A percentile compares a stretch with the other conserved stretches of the same genome.
These are phyloP conservation scores for Odontamblyopus rebecca DNA, from an alignment of 2,797 vertebrate species.

Conservation along the genomic window DNA sequence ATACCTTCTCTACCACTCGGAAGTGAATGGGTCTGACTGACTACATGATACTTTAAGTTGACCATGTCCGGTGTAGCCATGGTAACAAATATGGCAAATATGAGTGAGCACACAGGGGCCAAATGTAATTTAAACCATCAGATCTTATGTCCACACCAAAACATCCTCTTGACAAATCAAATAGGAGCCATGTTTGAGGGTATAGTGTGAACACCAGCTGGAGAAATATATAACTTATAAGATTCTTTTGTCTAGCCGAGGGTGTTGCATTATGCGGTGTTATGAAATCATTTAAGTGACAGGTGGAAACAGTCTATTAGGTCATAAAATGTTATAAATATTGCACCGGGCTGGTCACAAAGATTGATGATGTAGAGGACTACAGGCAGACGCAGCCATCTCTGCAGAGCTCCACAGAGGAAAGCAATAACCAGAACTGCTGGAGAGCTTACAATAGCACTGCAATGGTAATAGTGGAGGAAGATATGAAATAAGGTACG, in stretches of 20 bases:
- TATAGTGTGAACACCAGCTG: background rate
- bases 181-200: background rate
- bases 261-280: conserved; percentile 11
- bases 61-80: background rate
- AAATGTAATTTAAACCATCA: conserved; percentile 1
- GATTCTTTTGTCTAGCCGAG: conserved; percentile 5
- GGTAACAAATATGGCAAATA: background rate
- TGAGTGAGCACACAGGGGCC: background rate
- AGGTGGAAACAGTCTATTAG: conserved; percentile 16
- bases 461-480: background rate
- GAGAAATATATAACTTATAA: background rate
- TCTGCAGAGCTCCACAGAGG: conserved; percentile 24
- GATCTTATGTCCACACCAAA: background rate
- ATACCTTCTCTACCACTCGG: background rate
- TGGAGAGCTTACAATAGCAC: conserved; percentile 34
- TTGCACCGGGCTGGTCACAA: conserved; percentile 18
- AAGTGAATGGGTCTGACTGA: background rate
- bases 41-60: conserved; percentile 2
- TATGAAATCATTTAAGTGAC: conserved; percentile 8
- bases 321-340: conserved; percentile 27
- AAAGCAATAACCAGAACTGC: conserved; percentile 16
- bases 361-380: conserved; percentile 18
- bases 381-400: conserved; percentile 18
- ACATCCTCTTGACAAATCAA: background rate
- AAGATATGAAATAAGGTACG: background rate